These are phyloP conservation scores for Lepidurus packardi DNA, from an alignment of 1,140 invertebrate genomes.

Conservation along the genomic window DNA sequence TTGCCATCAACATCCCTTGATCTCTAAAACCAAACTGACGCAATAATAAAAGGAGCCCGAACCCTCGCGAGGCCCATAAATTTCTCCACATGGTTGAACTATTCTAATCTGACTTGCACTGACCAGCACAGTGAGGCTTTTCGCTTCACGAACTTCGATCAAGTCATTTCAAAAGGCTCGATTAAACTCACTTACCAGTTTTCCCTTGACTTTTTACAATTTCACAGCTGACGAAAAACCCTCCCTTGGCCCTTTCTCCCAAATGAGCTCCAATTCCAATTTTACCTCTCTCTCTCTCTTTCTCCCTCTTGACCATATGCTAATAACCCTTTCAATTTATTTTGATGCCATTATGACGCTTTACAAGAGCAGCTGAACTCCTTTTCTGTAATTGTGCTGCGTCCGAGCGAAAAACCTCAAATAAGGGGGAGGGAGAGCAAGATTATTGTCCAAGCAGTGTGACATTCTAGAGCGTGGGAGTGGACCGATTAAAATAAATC, in stretches of 20 bases:
- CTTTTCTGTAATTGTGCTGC: not conserved
- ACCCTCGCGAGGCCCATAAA: not conserved
- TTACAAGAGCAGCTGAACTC: slow-evolving; percentile 17
- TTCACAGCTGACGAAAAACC: not conserved
- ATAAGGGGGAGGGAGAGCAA: not conserved
- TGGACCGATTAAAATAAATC: slow-evolving; percentile 22
- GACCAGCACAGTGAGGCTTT: not conserved
- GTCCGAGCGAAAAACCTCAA: not conserved
- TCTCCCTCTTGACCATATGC: not conserved
- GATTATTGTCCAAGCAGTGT: not conserved
- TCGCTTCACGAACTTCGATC: not conserved
- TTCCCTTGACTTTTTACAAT: not conserved
- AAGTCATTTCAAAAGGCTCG: not conserved
- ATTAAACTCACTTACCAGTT: slow-evolving; percentile 11
- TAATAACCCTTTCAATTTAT: not conserved
- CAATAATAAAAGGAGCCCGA: not conserved
- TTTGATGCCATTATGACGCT: not conserved
- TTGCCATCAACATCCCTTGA: slow-evolving; percentile 21
- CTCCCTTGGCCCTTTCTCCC: not conserved
- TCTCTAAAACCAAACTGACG: slow-evolving; percentile 14
- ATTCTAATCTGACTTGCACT: not conserved
- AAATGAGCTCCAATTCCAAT: not conserved
- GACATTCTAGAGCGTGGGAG: slow-evolving; percentile 20
- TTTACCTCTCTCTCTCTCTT: not conserved
- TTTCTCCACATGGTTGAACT: slow-evolving; percentile 11